These are phyloP conservation scores for Bucco capensis DNA, from an alignment of 2,113 vertebrate species.

Conservation along the genomic window DNA sequence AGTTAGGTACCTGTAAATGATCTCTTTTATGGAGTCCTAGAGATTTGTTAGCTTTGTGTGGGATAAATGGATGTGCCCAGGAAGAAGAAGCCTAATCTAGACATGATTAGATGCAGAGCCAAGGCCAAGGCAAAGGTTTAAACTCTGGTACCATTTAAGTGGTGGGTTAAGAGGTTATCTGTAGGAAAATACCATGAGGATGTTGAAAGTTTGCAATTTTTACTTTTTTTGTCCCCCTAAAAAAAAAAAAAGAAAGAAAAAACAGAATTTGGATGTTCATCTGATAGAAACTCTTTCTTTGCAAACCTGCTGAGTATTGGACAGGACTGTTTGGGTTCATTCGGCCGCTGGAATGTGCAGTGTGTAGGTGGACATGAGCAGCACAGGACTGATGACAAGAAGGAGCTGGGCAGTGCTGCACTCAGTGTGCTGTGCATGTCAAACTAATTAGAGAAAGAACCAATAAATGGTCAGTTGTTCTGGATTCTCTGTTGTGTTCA, in stretches of 20 bases:
- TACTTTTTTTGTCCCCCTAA: neutral
- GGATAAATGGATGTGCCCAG: neutral
- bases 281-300: conserved; percentile 48
- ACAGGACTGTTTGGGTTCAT: conserved; percentile 35
- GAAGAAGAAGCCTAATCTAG: neutral
- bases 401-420: neutral
- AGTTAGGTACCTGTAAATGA: neutral
- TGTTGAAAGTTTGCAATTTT: neutral
- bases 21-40: neutral
- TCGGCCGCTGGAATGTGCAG: neutral
- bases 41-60: neutral
- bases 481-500: neutral
- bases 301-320: conserved; percentile 32
- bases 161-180: neutral
- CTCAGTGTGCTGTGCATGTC: neutral
- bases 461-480: neutral
- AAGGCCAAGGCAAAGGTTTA: neutral
- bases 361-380: neutral
- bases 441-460: neutral
- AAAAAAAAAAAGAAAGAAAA: neutral
- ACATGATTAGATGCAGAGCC: fast-evolving
- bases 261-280: neutral
- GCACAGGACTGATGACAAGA: neutral
- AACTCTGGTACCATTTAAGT: neutral
- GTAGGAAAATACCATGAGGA: neutral